A percentile compares a stretch with the other conserved stretches of the same genome.
Conservation (phyloP, 2,113 vertebrate species). For the Cephalophus harveyi region DNA sequence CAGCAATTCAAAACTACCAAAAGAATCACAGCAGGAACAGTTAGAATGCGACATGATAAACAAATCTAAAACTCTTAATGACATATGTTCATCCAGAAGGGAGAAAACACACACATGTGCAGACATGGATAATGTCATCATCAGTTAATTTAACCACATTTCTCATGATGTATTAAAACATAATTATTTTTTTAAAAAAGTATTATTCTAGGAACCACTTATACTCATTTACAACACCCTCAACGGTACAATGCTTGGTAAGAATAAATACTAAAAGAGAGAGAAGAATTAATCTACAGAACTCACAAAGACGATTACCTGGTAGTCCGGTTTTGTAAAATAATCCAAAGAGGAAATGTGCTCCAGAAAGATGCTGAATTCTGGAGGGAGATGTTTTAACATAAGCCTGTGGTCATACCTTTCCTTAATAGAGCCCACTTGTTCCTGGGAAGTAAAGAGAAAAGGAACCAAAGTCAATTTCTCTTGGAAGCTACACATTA, state of each 20-base stretch:
- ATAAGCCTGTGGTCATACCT: conserved; percentile 95
- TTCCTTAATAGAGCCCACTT: conserved; percentile 98
- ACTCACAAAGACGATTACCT: conserved; percentile 83
- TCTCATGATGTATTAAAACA: conserved; percentile 37
- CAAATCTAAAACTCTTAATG: conserved; percentile 25
- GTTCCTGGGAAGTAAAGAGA: conserved; percentile 86
- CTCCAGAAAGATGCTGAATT: conserved; percentile 94
- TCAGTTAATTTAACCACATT: conserved; percentile 1
- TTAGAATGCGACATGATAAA: background rate
- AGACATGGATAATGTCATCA: background rate
- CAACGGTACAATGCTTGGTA: background rate
- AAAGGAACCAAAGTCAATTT: conserved; percentile 53
- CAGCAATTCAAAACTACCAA: background rate
- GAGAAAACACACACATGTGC: background rate
- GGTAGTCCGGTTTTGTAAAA: conserved; percentile 97
- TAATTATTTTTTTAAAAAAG: conserved; percentile 6
- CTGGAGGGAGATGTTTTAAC: conserved; percentile 96
- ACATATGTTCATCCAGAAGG: background rate
- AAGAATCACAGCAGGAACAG: background rate
- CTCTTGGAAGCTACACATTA: background rate
- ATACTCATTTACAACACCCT: background rate
- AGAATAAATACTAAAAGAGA: background rate
- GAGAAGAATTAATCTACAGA: conserved; percentile 15
- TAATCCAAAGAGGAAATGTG: conserved; percentile 96
- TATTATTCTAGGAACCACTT: background rate